Percentiles rank a stretch among this genome's conserved stretches.
These are phyloP conservation scores for Tetanocera ferruginea DNA, from an alignment of 2,888 invertebrate genomes.

Conservation along the genomic window DNA sequence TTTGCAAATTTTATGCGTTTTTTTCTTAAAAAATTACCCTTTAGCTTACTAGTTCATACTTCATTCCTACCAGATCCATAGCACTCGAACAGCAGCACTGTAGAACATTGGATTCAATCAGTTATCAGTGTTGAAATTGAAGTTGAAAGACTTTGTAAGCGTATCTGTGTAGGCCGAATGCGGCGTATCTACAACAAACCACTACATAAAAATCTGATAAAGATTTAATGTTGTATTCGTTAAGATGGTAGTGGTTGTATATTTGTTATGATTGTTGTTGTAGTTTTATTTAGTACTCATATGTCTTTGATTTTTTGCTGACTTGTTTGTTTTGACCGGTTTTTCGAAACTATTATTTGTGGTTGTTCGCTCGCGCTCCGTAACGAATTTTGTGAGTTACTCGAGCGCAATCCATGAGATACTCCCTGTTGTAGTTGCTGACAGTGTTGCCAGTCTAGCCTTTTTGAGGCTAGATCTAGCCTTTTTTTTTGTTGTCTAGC, in stretches of 20 bases:
- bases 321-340: conserved; percentile 6
- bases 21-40: too few species aligned
- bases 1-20: too few species aligned
- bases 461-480: too few species aligned
- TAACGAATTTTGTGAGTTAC: neutral
- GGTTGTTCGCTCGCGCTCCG: neutral
- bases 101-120: too few species aligned
- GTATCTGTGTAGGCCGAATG: too few species aligned
- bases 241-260: neutral
- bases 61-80: too few species aligned
- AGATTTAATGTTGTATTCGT: conserved; percentile 1
- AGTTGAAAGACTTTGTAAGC: too few species aligned
- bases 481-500: too few species aligned
- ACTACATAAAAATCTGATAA: conserved; percentile 27
- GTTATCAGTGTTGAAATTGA: too few species aligned
- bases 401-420: neutral
- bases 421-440: neutral
- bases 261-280: neutral
- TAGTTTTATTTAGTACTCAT: neutral
- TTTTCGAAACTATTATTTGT: neutral
- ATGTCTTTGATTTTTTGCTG: neutral
- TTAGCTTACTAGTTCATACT: too few species aligned
- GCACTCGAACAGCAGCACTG: too few species aligned
- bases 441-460: too few species aligned
- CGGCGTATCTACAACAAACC: conserved; percentile 16